A percentile compares a stretch with the other conserved stretches of the same genome.
These are phyloP conservation scores for Camponotus vicinus DNA, from an alignment of 1,140 invertebrate genomes.

Conservation along the genomic window DNA sequence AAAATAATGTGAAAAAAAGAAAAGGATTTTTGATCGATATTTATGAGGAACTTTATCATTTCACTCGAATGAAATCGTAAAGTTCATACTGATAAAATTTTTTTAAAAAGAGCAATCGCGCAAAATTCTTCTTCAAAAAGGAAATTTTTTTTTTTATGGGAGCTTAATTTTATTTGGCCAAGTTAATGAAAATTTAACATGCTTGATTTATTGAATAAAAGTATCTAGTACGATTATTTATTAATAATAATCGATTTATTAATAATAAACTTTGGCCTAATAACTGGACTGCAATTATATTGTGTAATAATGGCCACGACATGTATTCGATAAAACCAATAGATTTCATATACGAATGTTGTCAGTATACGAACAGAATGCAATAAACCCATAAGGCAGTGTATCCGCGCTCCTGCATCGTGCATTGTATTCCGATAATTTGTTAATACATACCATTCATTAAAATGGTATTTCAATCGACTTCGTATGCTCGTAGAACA, in stretches of 20 bases:
- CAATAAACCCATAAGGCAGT: slow-evolving; percentile 48
- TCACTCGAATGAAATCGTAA: neutral
- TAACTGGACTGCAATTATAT: neutral
- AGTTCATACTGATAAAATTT: neutral
- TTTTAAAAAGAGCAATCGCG: neutral
- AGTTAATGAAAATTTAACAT: neutral
- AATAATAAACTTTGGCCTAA: no score
- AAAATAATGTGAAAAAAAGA: neutral
- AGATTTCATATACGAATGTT: slow-evolving; percentile 45
- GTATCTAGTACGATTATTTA: neutral
- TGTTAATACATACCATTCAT: slow-evolving; percentile 70
- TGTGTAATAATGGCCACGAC: neutral
- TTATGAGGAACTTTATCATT: slow-evolving; percentile 34
- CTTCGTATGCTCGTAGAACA: neutral
- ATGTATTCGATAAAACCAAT: slow-evolving; percentile 36
- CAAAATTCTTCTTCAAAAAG: neutral
- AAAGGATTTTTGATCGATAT: no score
- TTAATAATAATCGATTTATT: no score
- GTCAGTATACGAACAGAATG: slow-evolving; percentile 2
- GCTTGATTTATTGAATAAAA: neutral
- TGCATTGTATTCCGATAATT: slow-evolving; percentile 66
- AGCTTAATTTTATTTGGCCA: neutral
- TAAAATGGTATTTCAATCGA: slow-evolving; percentile 54
- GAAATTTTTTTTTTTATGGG: slow-evolving; percentile 1
- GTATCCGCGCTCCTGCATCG: neutral